Evolutionary conservation across 2,888 invertebrate species (phyloP).

Genomic region (Uropetala carovei): DNA sequence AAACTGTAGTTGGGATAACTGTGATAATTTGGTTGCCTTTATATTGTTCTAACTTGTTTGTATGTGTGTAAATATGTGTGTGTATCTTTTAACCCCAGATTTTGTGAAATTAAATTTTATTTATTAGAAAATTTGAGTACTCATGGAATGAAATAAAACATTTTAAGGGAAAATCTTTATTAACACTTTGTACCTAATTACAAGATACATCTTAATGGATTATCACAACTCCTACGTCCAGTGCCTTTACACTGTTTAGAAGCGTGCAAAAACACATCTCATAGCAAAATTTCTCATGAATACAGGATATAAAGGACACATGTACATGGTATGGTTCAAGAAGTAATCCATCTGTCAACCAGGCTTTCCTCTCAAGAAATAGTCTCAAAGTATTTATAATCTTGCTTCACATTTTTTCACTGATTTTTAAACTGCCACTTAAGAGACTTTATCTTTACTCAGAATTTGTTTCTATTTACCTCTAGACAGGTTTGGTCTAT

Average conservation of each 20-base stretch:
- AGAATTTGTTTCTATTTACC: background rate
- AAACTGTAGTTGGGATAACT: background rate
- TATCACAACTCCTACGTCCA: conserved; percentile 43
- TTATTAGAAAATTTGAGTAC: conserved; percentile 24
- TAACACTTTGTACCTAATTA: conserved; percentile 58
- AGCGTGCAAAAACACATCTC: conserved; percentile 45
- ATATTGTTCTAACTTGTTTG: background rate
- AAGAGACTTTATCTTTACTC: background rate
- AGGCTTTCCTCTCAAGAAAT: background rate
- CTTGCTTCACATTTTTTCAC: background rate
- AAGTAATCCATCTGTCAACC: conserved; percentile 21
- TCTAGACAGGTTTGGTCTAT: conserved; percentile 42
- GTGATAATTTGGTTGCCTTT: too few species aligned
- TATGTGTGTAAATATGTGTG: background rate
- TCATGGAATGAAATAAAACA: background rate
- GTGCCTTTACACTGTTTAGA: conserved; percentile 50
- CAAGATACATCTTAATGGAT: conserved; percentile 37
- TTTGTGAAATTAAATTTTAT: conserved; percentile 43
- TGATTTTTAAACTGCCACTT: background rate
- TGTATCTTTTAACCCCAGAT: conserved; percentile 17
- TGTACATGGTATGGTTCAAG: conserved; percentile 24
- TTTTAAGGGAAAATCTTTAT: conserved; percentile 63
- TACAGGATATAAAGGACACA: conserved; percentile 38
- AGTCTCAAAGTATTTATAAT: conserved; percentile 31
- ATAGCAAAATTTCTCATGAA: conserved; percentile 51